Conservation (phyloP, 2,113 vertebrate genomes). For the Castor canadensis region DNA sequence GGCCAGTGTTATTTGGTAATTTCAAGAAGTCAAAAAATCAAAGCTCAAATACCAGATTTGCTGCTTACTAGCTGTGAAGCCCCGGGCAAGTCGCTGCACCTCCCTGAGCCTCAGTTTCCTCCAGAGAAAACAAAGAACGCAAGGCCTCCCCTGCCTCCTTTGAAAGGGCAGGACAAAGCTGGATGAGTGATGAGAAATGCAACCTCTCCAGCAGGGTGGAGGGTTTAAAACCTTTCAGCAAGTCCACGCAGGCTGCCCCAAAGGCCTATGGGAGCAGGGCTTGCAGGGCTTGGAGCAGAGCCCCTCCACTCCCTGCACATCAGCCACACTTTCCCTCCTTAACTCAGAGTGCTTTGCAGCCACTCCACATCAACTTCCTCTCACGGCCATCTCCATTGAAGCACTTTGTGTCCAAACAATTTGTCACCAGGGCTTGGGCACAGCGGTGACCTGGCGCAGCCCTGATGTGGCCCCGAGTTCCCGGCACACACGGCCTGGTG, state of each 20-base stretch:
- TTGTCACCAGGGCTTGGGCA: background rate
- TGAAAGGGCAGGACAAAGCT: background rate
- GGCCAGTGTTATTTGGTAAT: too few relatives aligned
- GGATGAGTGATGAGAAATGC: background rate
- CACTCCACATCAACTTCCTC: background rate
- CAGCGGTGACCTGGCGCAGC: conserved; percentile 29
- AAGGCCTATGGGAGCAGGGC: background rate
- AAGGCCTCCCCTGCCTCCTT: background rate
- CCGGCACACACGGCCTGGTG: background rate
- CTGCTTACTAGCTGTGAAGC: background rate
- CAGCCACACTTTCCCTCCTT: conserved; percentile 17
- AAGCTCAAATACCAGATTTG: background rate
- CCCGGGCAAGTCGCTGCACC: background rate
- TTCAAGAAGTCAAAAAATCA: background rate
- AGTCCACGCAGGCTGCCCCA: background rate
- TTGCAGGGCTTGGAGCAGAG: background rate
- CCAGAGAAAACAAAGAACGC: background rate
- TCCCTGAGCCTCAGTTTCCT: background rate
- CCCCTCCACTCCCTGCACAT: fast-evolving
- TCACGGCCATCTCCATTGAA: background rate
- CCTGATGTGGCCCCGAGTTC: conserved; percentile 36
- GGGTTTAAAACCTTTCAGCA: background rate
- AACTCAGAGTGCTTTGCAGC: background rate
- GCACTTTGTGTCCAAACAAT: conserved; percentile 51
- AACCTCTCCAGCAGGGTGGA: background rate